A percentile compares a stretch with the other conserved stretches of the same genome.
Evolutionary conservation across 2,113 vertebrate species (phyloP).

Genomic region (Gymnocephalus cernua): DNA sequence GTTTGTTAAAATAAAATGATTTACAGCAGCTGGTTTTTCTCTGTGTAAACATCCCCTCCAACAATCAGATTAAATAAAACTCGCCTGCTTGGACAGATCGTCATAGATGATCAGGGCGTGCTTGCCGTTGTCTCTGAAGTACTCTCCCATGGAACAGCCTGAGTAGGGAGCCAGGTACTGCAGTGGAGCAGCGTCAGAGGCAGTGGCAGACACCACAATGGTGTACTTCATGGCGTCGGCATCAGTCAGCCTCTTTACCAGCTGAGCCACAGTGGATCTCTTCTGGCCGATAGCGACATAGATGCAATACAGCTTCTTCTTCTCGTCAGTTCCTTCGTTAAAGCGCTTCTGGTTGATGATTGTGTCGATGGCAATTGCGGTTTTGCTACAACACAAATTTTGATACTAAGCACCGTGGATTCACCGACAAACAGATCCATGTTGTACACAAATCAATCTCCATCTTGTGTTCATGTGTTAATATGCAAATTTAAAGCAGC

Average conservation of each 20-base stretch:
- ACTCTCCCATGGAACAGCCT: slow-evolving; percentile 98
- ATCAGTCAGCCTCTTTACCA: slow-evolving; percentile 97
- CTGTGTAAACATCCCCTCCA: not conserved
- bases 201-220: slow-evolving; percentile 97
- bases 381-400: slow-evolving; percentile 88
- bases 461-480: no score
- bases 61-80: not conserved
- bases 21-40: not conserved
- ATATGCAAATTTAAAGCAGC: not conserved
- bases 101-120: slow-evolving; percentile 98
- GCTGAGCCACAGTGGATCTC: slow-evolving; percentile 96
- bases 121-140: slow-evolving; percentile 98
- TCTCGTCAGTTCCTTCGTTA: slow-evolving; percentile 96
- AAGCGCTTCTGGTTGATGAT: slow-evolving; percentile 99
- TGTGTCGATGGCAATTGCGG: slow-evolving; percentile 96
- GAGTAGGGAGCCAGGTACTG: slow-evolving; percentile 98
- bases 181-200: slow-evolving; percentile 95
- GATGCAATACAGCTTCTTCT: slow-evolving; percentile 99
- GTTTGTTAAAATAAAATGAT: not conserved
- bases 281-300: slow-evolving; percentile 98
- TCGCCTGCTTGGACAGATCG: slow-evolving; percentile 97
- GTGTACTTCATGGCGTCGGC: slow-evolving; percentile 98
- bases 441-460: not conserved
- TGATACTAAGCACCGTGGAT: not conserved
- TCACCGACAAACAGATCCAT: not conserved